Percentiles rank a stretch among this genome's conserved stretches.
Evolutionary conservation across 2,797 vertebrate species (phyloP).

Genomic region (Pogoniulus pusillus): DNA sequence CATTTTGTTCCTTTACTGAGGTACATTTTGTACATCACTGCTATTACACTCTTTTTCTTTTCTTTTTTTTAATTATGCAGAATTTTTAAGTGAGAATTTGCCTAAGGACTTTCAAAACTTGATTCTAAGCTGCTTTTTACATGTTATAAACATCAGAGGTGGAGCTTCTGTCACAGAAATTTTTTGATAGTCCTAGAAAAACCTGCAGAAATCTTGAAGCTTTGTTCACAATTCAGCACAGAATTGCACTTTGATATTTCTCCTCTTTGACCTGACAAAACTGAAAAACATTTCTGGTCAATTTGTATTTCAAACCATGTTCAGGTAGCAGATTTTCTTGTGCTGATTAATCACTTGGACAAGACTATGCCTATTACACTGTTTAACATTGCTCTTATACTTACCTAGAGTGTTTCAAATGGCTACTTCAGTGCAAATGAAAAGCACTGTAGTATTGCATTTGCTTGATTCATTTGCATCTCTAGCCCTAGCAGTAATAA

Average conservation of each 20-base stretch:
- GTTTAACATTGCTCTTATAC: not conserved
- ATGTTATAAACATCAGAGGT: not conserved
- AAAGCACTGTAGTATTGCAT: not conserved
- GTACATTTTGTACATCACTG: not conserved
- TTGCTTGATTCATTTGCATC: not conserved
- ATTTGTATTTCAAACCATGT: not conserved
- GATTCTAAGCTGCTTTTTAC: not conserved
- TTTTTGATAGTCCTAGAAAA: not conserved
- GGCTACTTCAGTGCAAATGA: not conserved
- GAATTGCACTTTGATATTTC: not conserved
- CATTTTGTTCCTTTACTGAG: not conserved
- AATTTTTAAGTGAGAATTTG: not conserved
- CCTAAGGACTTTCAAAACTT: not conserved
- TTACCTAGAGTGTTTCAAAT: not conserved
- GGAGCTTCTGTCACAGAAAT: not conserved
- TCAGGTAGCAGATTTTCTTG: not conserved
- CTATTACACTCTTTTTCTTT: not conserved
- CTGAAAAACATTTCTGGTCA: not conserved
- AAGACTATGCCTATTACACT: not conserved
- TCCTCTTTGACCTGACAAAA: not conserved
- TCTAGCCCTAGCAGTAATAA: not conserved
- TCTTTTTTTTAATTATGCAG: too few relatives aligned
- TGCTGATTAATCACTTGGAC: not conserved
- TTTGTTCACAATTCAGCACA: not conserved
- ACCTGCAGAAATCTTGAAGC: not conserved